A percentile compares a stretch with the other conserved stretches of the same genome.
Evolutionary conservation across 1,140 invertebrate species (phyloP).

Genomic region (Catajapyx aquilonaris): DNA sequence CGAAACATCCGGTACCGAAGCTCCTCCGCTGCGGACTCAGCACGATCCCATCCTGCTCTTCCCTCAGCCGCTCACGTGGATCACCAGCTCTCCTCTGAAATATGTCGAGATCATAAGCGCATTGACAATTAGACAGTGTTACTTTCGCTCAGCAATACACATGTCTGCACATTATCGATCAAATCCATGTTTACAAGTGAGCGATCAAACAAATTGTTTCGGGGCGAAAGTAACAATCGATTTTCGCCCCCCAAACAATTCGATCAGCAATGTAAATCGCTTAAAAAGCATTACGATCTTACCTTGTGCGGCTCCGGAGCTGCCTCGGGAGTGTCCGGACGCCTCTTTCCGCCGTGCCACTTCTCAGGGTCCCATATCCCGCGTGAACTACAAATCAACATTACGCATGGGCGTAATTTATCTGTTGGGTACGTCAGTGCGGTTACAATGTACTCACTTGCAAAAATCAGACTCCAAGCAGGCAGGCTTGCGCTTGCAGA

Average conservation of each 20-base stretch:
- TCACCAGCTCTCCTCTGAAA: constrained; percentile 38
- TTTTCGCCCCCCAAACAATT: constrained; percentile 12
- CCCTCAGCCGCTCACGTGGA: constrained; percentile 52
- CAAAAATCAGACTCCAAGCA: constrained; percentile 32
- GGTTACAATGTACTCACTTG: constrained; percentile 20
- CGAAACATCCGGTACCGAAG: constrained; percentile 63
- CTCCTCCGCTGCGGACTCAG: constrained; percentile 57
- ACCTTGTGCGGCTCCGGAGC: constrained; percentile 17
- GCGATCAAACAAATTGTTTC: constrained; percentile 16
- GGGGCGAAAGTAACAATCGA: constrained; percentile 12
- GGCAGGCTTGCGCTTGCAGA: constrained; percentile 31
- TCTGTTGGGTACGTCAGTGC: constrained; percentile 5
- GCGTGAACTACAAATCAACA: constrained; percentile 20
- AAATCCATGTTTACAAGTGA: not conserved
- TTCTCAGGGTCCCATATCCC: constrained; percentile 37
- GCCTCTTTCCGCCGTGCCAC: constrained; percentile 30
- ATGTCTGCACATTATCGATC: not conserved
- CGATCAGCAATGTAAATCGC: constrained; percentile 8
- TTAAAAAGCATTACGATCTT: constrained; percentile 13
- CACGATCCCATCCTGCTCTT: constrained; percentile 62
- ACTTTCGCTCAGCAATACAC: not conserved
- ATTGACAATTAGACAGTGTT: constrained; percentile 4
- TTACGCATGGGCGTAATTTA: constrained; percentile 5
- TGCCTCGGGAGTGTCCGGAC: constrained; percentile 34
- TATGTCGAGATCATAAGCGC: too few relatives aligned